Base-by-base conservation (phyloP, 2,797 vertebrate species). In the Cryptoblepharus egeriae region DNA sequence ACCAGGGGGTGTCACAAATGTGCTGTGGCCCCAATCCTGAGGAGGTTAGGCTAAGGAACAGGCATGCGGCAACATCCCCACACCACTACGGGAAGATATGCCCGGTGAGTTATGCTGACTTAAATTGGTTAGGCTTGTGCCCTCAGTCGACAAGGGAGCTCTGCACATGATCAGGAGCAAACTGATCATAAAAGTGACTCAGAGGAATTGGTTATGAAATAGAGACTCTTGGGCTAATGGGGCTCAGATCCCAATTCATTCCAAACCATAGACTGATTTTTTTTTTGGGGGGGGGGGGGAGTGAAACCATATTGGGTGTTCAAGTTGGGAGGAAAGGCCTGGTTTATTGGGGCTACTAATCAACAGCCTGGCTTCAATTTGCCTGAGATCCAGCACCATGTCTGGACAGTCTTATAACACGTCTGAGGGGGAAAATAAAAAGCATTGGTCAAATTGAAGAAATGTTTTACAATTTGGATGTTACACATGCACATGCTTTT, bases 121-220 rank as follows among this genome's bases (percentile, higher is more conserved):
- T n/a, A n/a, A n/a, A n/a, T n/a, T n/a, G n/a, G n/a, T n/a, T n/a
- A n/a, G n/a, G n/a, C n/a, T n/a, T n/a, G n/a, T n/a, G n/a, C n/a
- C n/a, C n/a, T n/a, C 15, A 42, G 39, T 60, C 26, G 28, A 35
- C 11, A 58, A n/a, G 13, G 45, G 64, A 39, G 32, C 57, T 75
- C 52, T 60, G 55, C 32, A 13, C 67, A 49, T 63, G 30, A 42
- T 63, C 57, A 15, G 26, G 32, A 61, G 24, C 5, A 12, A 92
- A 95, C 93, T 0, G 88, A 93, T 93, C 95, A 95, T 95, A 94
- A 96, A 95, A 91, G 91, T 92, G 94, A 95, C 93, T 93, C 93
- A 92, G 94, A 95, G 84, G 91, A 87, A 93, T 89, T 75, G 75
- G 89, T 77, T 83, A 30, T 88, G 84, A 90, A 89, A 86, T 75